Percentiles rank a stretch among this genome's conserved stretches.
Evolutionary conservation across 2,888 invertebrate species (phyloP).

Genomic region (Pantelozetes paolii): DNA sequence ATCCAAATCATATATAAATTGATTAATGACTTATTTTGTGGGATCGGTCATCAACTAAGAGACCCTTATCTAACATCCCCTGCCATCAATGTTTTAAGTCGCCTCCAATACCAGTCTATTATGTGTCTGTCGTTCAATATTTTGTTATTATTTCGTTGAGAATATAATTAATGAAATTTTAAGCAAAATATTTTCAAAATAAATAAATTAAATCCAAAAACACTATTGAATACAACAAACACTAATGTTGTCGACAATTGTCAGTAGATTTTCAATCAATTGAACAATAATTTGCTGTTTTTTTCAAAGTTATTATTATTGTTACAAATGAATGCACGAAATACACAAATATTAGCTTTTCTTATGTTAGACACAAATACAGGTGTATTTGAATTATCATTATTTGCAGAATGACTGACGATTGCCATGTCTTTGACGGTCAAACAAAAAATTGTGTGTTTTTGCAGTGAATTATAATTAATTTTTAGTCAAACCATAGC

Average conservation of each 20-base stretch:
- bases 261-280: background rate
- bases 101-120: background rate
- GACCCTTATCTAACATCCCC: slow-evolving; percentile 13
- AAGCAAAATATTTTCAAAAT: background rate
- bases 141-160: background rate
- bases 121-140: background rate
- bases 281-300: background rate
- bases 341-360: background rate
- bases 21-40: slow-evolving; percentile 17
- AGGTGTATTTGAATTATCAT: background rate
- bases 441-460: background rate
- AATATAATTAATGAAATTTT: background rate
- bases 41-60: background rate
- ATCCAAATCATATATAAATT: background rate
- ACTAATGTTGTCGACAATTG: background rate
- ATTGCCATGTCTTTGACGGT: background rate
- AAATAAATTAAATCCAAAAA: background rate
- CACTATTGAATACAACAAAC: background rate
- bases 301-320: background rate
- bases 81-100: background rate
- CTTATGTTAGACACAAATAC: background rate
- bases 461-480: background rate
- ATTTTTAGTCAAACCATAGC: background rate
- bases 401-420: background rate
- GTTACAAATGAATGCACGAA: background rate